Conservation (phyloP, 2,113 vertebrate genomes). For the Phaethon lepturus region DNA sequence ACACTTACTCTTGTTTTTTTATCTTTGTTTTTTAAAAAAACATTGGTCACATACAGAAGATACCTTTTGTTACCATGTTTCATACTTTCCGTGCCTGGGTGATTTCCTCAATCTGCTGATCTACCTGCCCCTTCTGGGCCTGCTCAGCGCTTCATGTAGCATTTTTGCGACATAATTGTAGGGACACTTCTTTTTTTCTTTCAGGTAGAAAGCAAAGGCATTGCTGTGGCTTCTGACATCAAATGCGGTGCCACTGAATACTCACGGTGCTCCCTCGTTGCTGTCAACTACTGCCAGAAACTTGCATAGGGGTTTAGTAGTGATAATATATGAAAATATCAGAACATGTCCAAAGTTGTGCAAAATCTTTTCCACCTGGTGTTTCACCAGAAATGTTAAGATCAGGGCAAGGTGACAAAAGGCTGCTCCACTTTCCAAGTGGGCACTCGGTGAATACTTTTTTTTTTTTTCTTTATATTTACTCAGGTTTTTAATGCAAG, state of each 20-base stretch:
- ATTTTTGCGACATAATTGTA: background rate
- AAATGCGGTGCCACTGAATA: background rate
- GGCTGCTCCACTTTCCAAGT: background rate
- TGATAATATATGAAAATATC: background rate
- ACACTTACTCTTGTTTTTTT: background rate
- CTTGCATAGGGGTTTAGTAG: background rate
- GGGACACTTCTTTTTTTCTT: background rate
- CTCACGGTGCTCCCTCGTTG: background rate
- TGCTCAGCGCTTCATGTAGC: background rate
- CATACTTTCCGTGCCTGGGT: background rate
- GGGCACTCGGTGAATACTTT: background rate
- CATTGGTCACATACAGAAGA: background rate
- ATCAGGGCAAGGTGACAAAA: background rate
- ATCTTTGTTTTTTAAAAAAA: background rate
- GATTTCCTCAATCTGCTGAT: background rate
- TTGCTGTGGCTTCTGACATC: background rate
- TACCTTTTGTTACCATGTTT: background rate
- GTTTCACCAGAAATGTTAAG: background rate
- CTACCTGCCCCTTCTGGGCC: background rate
- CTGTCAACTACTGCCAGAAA: background rate
- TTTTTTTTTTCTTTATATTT: background rate
- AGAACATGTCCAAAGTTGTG: background rate
- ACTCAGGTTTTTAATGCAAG: background rate
- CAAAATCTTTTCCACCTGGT: background rate
- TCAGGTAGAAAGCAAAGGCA: background rate